Evolutionary conservation across 2,113 vertebrate species (phyloP), one percentile per base, ranked within the genome.

Genomic region (Telmatochromis sp.): DNA sequence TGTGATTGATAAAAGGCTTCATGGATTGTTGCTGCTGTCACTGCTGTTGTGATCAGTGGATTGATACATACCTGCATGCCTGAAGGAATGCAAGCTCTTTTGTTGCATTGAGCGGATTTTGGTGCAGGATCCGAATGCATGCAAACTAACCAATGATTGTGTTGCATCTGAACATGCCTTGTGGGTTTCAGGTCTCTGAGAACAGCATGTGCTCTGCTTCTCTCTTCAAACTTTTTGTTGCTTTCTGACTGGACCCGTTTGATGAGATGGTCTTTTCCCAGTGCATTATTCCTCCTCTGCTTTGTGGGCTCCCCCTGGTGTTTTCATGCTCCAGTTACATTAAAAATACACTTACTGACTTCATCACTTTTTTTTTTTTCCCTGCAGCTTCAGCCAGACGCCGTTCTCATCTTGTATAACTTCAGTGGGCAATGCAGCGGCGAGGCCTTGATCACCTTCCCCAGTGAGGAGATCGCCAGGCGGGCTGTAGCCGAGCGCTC

Each of bases 361-460:
- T 17, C 78, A 8, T 58, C 3, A 5, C 21, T 9, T 35, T 12
- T 40, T 19, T 6, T 31, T 10, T 13, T 53, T 7, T 4, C 31
- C 42, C 45, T 79, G 53, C 95, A 98, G 98, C 97, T 98, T 87
- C 97, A 97, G 13, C 93, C 97, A 90, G 98, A 98, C 49, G 96
- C 97, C 33, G 91, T 98, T 90, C 96, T 98, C 7, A 89, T 98
- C 92, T 95, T 98, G 95, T 97, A 98, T 92, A 97, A 97, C 95
- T 96, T 97, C 88, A 98, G 96, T 26, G 98, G 98, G 86, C 97
- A 98, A 94, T 97, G 97, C 95, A 98, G 97, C n/a, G 97, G 97
- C 5, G 97, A 98, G 93, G 97, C 98, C 0, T 91, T 98, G 90
- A 95, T 98, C 94, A 97, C 97, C 84, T 98, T 98, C 87, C 97